phyloP scores from a whole-genome alignment of 2,797 vertebrate genomes.

The Ctenopoma kingsleyae region DNA sequence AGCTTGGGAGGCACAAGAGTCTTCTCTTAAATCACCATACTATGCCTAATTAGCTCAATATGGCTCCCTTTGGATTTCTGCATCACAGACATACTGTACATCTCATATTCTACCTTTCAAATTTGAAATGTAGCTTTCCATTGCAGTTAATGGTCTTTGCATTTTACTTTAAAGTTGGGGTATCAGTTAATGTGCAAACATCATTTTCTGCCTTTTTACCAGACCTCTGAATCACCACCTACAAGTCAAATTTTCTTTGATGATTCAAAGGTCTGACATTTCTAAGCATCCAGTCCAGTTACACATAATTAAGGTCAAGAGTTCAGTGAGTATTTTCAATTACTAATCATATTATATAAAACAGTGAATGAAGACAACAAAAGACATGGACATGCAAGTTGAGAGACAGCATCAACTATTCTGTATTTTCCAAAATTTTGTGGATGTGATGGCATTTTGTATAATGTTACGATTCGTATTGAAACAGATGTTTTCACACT shows the following conservation, averaged over 20 bases:
- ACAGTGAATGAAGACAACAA: neutral
- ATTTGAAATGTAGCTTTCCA: conserved; percentile 28
- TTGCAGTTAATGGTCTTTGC: conserved; percentile 5
- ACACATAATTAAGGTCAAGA: neutral
- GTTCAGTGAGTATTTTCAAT: neutral
- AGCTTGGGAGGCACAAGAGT: conserved; percentile 57
- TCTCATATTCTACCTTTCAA: conserved; percentile 8
- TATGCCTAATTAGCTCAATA: conserved; percentile 62
- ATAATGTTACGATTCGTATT: neutral
- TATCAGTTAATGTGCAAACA: conserved; percentile 1
- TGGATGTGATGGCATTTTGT: neutral
- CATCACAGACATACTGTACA: conserved; percentile 36
- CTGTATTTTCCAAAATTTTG: neutral
- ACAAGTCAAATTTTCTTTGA: neutral
- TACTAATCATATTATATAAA: neutral
- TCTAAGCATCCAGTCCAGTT: neutral
- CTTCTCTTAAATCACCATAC: conserved; percentile 62
- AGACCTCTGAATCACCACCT: neutral
- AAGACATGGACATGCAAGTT: neutral
- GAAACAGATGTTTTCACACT: neutral
- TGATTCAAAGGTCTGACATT: neutral
- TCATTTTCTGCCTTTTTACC: neutral
- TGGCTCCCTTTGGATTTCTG: conserved; percentile 43
- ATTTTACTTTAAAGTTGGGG: neutral
- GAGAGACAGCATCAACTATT: neutral